These are phyloP conservation scores for Silurus asotus DNA, from an alignment of 2,113 vertebrate species.

Conservation along the genomic window DNA sequence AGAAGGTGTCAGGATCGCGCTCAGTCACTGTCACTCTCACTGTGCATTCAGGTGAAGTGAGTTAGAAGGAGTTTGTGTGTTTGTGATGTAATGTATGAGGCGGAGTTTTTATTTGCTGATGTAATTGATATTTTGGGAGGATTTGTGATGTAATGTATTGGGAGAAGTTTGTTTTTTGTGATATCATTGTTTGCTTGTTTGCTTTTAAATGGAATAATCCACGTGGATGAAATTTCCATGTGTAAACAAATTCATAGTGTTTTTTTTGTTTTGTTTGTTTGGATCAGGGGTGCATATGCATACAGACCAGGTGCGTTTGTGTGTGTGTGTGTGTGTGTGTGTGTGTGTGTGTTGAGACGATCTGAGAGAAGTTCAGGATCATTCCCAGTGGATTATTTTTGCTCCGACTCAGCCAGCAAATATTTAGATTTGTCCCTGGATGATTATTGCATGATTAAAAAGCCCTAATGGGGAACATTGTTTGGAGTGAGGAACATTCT, in stretches of 20 bases:
- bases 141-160: background rate
- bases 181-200: background rate
- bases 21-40: background rate
- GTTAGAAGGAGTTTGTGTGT: background rate
- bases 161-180: background rate
- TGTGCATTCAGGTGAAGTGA: conserved; percentile 6
- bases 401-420: conserved; percentile 36
- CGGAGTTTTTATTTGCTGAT: background rate
- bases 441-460: conserved; percentile 52
- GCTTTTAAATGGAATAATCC: background rate
- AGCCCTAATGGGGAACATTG: conserved; percentile 49
- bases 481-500: conserved; percentile 47
- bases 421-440: conserved; percentile 49
- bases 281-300: background rate
- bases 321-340: conserved; percentile 23
- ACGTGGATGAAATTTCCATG: background rate
- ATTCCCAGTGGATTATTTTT: conserved; percentile 24
- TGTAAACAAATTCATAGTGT: conserved; percentile 9
- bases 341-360: conserved; percentile 1
- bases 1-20: background rate
- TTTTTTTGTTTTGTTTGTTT: conserved; percentile 37
- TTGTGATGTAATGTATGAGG: background rate
- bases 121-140: background rate
- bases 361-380: conserved; percentile 16
- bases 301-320: background rate